These are phyloP conservation scores for Zoanthus gigantus DNA, from an alignment of 92 coral and sea anemone species.

Conservation along the genomic window DNA sequence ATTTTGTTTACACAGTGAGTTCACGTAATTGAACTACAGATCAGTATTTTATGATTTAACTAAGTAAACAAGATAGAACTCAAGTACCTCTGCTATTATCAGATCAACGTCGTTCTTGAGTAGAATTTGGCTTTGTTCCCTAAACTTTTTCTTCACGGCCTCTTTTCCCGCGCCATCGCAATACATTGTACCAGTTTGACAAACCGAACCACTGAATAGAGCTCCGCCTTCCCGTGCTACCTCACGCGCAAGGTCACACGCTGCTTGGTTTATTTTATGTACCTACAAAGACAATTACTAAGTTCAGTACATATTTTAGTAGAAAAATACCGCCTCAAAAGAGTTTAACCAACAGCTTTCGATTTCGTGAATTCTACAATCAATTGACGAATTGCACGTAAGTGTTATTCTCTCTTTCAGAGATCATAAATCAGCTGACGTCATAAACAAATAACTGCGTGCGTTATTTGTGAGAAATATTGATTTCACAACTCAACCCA, in stretches of 20 bases:
- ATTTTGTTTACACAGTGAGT: too few species aligned
- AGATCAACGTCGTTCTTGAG: conserved; percentile 69
- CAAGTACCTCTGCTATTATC: conserved; percentile 81
- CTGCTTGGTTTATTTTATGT: conserved; percentile 75
- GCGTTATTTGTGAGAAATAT: too few species aligned
- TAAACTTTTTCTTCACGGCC: conserved; percentile 64
- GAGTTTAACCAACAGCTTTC: too few species aligned
- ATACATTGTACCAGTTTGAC: conserved; percentile 66
- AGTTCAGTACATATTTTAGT: too few species aligned
- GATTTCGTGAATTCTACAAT: too few species aligned
- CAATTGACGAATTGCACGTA: too few species aligned
- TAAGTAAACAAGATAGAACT: not conserved
- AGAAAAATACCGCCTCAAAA: too few species aligned
- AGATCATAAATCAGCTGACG: too few species aligned
- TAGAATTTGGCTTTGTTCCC: conserved; percentile 68
- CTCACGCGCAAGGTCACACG: conserved; percentile 73
- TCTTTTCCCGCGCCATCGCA: conserved; percentile 63
- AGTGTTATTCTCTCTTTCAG: too few species aligned
- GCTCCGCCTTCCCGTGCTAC: conserved; percentile 66
- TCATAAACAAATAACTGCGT: too few species aligned
- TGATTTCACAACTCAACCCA: too few species aligned
- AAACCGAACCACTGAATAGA: conserved; percentile 64
- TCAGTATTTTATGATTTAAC: not conserved
- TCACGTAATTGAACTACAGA: not conserved
- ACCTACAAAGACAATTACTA: conserved; percentile 43